These are phyloP conservation scores for Tachina fera DNA, from an alignment of 2,888 invertebrate species.

Conservation along the genomic window DNA sequence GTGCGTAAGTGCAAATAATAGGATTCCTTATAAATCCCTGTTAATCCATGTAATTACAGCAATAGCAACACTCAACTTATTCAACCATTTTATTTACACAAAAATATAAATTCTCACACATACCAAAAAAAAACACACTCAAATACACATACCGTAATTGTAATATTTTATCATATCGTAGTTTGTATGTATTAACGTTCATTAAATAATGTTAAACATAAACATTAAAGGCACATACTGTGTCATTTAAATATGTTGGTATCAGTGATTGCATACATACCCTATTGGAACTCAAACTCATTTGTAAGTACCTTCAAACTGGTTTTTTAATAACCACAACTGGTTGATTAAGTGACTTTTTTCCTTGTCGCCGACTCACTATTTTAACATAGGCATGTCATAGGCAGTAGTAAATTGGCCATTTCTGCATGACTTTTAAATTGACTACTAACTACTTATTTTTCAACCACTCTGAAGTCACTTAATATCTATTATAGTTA, in stretches of 20 bases:
- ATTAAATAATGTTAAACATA: slow-evolving; percentile 63
- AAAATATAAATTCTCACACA: slow-evolving; percentile 50
- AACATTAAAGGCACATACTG: slow-evolving; percentile 47
- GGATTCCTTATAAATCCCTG: slow-evolving; percentile 69
- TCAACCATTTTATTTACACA: slow-evolving; percentile 51
- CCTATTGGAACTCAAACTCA: too few species aligned
- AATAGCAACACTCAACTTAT: slow-evolving; percentile 55
- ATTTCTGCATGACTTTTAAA: too few species aligned
- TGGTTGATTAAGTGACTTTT: too few species aligned
- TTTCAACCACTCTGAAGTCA: too few species aligned
- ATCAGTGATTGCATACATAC: neutral
- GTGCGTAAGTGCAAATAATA: slow-evolving; percentile 36
- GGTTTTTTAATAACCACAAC: too few species aligned
- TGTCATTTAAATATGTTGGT: slow-evolving; percentile 18
- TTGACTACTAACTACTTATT: too few species aligned
- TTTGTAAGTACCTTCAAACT: too few species aligned
- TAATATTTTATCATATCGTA: slow-evolving; percentile 31
- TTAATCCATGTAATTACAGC: slow-evolving; percentile 72
- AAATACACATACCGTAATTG: slow-evolving; percentile 5
- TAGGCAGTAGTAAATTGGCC: too few species aligned
- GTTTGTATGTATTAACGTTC: slow-evolving; percentile 20
- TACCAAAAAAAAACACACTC: neutral
- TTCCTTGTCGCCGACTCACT: too few species aligned
- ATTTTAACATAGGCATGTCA: too few species aligned
- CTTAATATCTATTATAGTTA: too few species aligned